phyloP scores from a whole-genome alignment of 2,797 vertebrate species.

The Neosalanx taihuensis region DNA sequence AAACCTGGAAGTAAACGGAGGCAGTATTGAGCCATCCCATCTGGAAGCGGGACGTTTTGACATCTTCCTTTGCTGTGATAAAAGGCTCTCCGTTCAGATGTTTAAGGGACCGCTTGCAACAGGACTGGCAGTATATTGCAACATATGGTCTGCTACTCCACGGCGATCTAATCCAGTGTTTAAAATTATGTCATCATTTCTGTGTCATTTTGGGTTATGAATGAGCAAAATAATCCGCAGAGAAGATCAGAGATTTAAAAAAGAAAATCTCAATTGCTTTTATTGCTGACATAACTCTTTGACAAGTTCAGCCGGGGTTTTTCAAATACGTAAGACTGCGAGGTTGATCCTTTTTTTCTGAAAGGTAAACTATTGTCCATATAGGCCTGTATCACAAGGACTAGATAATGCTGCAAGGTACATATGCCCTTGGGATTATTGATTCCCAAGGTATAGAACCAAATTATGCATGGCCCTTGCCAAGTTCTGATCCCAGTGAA shows the following conservation, averaged over 20 bases:
- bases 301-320: constrained; percentile 14
- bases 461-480: constrained; percentile 61
- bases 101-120: constrained; percentile 8
- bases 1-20: constrained; percentile 32
- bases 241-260: neutral
- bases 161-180: neutral
- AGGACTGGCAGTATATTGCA: neutral
- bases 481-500: constrained; percentile 52
- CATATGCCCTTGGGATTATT: constrained; percentile 68
- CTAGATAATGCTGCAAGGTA: constrained; percentile 63
- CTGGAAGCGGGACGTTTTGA: constrained; percentile 32
- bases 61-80: constrained; percentile 17
- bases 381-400: constrained; percentile 40
- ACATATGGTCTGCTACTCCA: neutral
- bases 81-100: constrained; percentile 36
- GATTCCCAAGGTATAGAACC: constrained; percentile 54
- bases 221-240: neutral
- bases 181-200: neutral
- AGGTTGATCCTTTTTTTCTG: constrained; percentile 19
- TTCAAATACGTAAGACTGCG: constrained; percentile 11
- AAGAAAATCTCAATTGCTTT: too few relatives aligned
- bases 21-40: constrained; percentile 27
- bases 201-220: neutral
- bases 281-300: neutral
- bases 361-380: constrained; percentile 35